These are phyloP conservation scores for Trichomycterus rosablanca DNA, from an alignment of 2,113 vertebrate genomes.

Conservation along the genomic window DNA sequence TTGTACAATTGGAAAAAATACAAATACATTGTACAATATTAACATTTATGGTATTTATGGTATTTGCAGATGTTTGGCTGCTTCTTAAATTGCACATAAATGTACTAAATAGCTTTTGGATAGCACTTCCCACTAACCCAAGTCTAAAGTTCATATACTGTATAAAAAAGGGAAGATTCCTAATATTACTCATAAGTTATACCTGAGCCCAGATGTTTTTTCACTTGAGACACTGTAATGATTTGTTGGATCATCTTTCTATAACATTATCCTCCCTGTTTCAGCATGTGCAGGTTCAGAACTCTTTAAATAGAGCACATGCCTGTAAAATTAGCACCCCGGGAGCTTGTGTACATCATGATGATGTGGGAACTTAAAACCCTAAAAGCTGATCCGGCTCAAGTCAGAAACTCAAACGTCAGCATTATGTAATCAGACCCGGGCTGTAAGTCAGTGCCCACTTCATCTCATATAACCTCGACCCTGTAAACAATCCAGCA, in stretches of 20 bases:
- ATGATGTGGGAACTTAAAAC: conserved; percentile 28
- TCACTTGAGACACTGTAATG: too few species aligned
- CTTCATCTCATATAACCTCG: conserved; percentile 47
- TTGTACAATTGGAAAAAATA: too few species aligned
- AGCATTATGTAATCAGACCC: conserved; percentile 53
- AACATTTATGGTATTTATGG: too few species aligned
- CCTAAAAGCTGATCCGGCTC: conserved; percentile 38
- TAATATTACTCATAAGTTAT: too few species aligned
- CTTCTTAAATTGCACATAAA: too few species aligned
- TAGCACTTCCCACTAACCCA: too few species aligned
- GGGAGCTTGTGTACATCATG: conserved; percentile 22
- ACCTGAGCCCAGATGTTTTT: too few species aligned
- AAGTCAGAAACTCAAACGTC: conserved; percentile 41
- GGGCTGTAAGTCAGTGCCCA: not conserved
- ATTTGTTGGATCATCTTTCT: not conserved
- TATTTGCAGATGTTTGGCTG: too few species aligned
- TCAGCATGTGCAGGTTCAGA: conserved; percentile 4
- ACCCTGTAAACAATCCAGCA: conserved; percentile 51
- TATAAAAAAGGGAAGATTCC: too few species aligned
- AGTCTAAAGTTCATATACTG: too few species aligned
- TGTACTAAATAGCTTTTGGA: too few species aligned
- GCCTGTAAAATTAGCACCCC: conserved; percentile 53
- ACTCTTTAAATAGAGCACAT: conserved; percentile 21
- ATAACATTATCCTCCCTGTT: not conserved
- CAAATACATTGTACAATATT: too few species aligned